A percentile compares a stretch with the other conserved stretches of the same genome.
Conservation (phyloP, 2,888 invertebrate species). For the Halictus ligatus region DNA sequence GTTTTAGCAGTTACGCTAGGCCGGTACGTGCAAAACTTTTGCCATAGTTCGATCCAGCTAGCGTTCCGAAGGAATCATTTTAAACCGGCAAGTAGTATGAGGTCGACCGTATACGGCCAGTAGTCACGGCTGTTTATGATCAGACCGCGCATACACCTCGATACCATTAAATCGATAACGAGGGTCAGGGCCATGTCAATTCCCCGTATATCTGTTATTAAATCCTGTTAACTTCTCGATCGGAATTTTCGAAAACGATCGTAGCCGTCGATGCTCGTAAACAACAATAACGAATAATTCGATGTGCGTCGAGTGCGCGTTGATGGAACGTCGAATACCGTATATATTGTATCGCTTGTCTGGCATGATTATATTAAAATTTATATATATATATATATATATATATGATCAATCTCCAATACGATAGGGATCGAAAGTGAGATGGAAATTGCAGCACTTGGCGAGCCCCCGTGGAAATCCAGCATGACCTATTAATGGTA, state of each 20-base stretch:
- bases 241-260: background rate
- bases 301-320: background rate
- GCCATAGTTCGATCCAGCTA: slow-evolving; percentile 14
- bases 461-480: slow-evolving; percentile 17
- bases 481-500: slow-evolving; percentile 51
- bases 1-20: background rate
- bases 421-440: slow-evolving; percentile 11
- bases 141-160: slow-evolving; percentile 31
- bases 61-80: slow-evolving; percentile 24
- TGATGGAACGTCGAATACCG: background rate
- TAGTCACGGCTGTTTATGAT: slow-evolving; percentile 41
- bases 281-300: background rate
- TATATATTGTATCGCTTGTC: background rate
- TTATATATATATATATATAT: background rate
- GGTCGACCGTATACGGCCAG: slow-evolving; percentile 24
- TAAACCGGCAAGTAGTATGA: slow-evolving; percentile 24
- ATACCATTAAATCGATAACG: slow-evolving; percentile 44
- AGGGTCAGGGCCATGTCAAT: slow-evolving; percentile 31
- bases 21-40: background rate
- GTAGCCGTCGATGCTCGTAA: background rate
- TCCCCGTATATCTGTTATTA: slow-evolving; percentile 25
- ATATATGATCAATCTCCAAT: background rate
- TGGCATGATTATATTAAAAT: slow-evolving; percentile 15
- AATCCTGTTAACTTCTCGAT: slow-evolving; percentile 10
- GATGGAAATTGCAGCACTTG: slow-evolving; percentile 33